A percentile compares a stretch with the other conserved stretches of the same genome.
These are phyloP conservation scores for Halcyon leucocephala DNA, from an alignment of 2,797 vertebrate species.

Conservation along the genomic window DNA sequence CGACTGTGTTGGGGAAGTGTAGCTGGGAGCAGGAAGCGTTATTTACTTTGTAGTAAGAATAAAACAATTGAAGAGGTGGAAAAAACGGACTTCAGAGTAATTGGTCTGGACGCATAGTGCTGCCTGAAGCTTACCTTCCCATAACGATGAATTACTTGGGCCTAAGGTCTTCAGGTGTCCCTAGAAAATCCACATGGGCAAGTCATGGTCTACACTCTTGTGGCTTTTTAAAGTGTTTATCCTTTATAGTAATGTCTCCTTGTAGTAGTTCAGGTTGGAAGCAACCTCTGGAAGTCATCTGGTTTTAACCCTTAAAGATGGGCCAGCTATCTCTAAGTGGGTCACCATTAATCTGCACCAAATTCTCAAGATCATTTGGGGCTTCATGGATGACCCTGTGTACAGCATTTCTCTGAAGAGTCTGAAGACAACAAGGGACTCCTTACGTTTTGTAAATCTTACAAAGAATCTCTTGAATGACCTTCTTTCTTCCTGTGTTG, in stretches of 20 bases:
- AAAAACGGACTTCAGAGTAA: neutral
- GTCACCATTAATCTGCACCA: neutral
- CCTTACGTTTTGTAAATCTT: neutral
- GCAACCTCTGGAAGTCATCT: neutral
- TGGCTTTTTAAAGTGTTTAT: neutral
- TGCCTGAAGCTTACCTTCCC: neutral
- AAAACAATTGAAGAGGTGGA: neutral
- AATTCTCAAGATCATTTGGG: neutral
- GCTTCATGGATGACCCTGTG: neutral
- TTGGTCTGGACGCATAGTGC: neutral
- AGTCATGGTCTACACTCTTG: neutral
- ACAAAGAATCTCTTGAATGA: neutral
- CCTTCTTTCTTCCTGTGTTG: neutral
- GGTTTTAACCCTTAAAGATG: neutral
- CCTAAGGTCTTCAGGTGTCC: neutral
- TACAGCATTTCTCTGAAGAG: neutral
- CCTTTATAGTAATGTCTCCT: neutral
- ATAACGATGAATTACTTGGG: neutral
- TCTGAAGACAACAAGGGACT: neutral
- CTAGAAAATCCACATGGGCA: neutral
- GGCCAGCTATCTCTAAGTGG: neutral
- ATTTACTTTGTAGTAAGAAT: neutral
- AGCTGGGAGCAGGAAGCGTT: neutral
- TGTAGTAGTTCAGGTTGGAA: neutral
- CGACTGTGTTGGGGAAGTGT: rapidly evolving